Base-by-base conservation (phyloP, 2,113 vertebrate species). In the Peucedramus taeniatus region DNA sequence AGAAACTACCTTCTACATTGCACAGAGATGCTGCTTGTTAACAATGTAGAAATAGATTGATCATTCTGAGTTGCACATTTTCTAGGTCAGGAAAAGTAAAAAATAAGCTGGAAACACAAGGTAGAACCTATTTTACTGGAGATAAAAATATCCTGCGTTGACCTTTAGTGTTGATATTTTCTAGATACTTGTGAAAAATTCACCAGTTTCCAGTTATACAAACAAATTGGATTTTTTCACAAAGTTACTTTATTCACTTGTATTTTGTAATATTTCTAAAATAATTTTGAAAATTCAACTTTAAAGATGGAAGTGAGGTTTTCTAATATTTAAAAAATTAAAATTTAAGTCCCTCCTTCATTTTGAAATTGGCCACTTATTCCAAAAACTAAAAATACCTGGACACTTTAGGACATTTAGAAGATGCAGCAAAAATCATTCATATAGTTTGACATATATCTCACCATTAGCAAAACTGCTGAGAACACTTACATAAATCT, bases 401-500 rank as follows among this genome's bases (percentile, higher is more conserved):
- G 20, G 8, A 31, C 27, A 69, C 33, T 66, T 33, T 51, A 45
- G 40, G 11, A 40, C 5, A 68, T 71, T 33, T 33, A 88, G 35
- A 77, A 80, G 28, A 71, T 33, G 13, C 10, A 72, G 27, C 20
- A 88, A 83, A 85, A 86, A 54, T 54, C 5, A 77, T 51, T 80
- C 5, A 11, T 42, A 18, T 13, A 31, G 9, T 77, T 77, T 77
- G 59, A 92, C 40, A 72, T 35, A 30, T 22, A 22, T 31, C 33
- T 74, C 60, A 39, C 10, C 22, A 44, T 74, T 44, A 86, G n/a
- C 14, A 80, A 92, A 95, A 89, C 28, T 51, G 45, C n/a, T 70
- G 71, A 88, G 69, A 93, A 76, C 81, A 98, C 99, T 99, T 96
- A 99, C 99, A 98, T 97, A 98, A 98, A 72, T 98, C 96, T 94